Percentiles rank a stretch among this genome's conserved stretches.
These are phyloP conservation scores for Mycetomoellerius zeteki DNA, from an alignment of 1,140 invertebrate species.

Conservation along the genomic window DNA sequence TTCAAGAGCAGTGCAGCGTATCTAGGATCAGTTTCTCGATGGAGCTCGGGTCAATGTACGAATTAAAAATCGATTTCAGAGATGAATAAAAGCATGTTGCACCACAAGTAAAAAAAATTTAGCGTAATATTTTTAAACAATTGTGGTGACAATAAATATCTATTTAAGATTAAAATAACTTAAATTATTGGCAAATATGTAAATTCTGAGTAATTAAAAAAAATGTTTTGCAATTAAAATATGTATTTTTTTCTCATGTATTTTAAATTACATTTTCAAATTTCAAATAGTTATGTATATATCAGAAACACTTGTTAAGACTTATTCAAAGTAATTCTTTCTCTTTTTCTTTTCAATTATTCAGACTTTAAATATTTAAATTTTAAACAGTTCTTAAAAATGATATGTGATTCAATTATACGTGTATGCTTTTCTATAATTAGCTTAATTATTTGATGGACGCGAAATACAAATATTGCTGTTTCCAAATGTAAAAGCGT, in stretches of 20 bases:
- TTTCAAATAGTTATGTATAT: not conserved
- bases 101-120: not conserved
- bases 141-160: not conserved
- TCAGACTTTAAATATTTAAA: not conserved
- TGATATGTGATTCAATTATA: not conserved
- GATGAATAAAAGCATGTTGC: not conserved
- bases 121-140: not conserved
- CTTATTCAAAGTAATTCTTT: not conserved
- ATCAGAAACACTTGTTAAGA: not conserved
- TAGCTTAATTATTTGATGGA: not conserved
- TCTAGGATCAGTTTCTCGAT: constrained; percentile 37
- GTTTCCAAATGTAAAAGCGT: constrained; percentile 9
- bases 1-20: constrained; percentile 69
- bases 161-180: not conserved
- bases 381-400: not conserved
- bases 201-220: not conserved
- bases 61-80: constrained; percentile 3
- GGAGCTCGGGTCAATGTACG: not conserved
- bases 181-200: not conserved
- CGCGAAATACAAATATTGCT: constrained; percentile 10
- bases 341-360: not conserved
- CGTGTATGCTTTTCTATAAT: not conserved
- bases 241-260: not conserved
- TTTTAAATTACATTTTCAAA: not conserved
- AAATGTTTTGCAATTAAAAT: not conserved